phyloP scores from a whole-genome alignment of 2,888 invertebrate genomes.

The Euplagia quadripunctaria region DNA sequence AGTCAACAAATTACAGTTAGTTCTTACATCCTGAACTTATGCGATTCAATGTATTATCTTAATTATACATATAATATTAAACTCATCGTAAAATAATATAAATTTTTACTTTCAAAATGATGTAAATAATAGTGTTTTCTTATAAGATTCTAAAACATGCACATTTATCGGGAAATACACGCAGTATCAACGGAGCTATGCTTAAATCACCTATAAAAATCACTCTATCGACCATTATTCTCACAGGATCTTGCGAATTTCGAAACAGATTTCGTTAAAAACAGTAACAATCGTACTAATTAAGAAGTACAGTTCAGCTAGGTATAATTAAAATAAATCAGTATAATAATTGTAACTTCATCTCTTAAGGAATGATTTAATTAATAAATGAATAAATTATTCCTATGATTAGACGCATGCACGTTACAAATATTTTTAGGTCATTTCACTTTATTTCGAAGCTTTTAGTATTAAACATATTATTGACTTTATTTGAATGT shows the following conservation, averaged over 20 bases:
- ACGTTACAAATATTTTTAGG: conserved; percentile 8
- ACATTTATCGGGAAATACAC: too few species aligned
- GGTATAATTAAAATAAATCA: background rate
- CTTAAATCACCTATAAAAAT: background rate
- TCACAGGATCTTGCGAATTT: background rate
- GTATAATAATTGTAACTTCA: background rate
- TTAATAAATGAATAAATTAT: background rate
- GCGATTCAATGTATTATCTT: too few species aligned
- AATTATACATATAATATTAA: too few species aligned
- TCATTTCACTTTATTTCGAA: background rate
- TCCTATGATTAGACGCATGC: background rate
- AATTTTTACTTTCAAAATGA: too few species aligned
- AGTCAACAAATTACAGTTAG: too few species aligned
- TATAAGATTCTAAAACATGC: too few species aligned
- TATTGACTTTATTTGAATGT: conserved; percentile 11
- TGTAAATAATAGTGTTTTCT: too few species aligned
- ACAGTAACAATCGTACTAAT: background rate
- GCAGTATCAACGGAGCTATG: background rate
- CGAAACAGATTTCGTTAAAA: background rate
- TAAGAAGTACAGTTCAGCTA: background rate
- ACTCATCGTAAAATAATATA: too few species aligned
- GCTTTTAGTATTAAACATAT: background rate
- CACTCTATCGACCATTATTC: background rate
- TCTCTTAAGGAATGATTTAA: background rate
- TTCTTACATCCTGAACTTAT: too few species aligned